Evolutionary conservation across 2,113 vertebrate species (phyloP).

Genomic region (Lepisosteus osseus): DNA sequence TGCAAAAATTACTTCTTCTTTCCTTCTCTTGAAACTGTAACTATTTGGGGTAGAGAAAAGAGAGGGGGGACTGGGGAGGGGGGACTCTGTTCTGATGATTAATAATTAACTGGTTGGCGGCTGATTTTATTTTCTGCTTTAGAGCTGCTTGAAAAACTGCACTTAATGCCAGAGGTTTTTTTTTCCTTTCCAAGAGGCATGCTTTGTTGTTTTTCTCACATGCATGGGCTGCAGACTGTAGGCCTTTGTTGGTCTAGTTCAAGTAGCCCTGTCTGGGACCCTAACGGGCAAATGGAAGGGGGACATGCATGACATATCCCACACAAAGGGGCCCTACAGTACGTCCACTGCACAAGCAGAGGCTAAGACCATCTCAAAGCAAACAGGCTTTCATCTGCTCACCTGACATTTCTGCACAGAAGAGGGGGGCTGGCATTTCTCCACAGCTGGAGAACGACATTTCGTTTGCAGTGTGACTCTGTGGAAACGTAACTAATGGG

Average conservation of each 20-base stretch:
- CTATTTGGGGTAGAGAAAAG: conserved; percentile 32
- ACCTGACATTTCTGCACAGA: neutral
- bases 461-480: neutral
- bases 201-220: conserved; percentile 73
- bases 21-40: conserved; percentile 57
- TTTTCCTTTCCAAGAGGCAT: conserved; percentile 55
- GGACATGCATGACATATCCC: conserved; percentile 66
- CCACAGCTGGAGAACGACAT: too few species aligned
- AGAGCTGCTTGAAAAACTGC: conserved; percentile 65
- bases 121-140: conserved; percentile 78
- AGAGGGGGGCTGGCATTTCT: too few species aligned
- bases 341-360: conserved; percentile 58
- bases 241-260: conserved; percentile 72
- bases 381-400: conserved; percentile 72
- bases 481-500: neutral
- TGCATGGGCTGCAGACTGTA: conserved; percentile 66
- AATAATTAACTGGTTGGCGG: conserved; percentile 88
- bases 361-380: conserved; percentile 65
- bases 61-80: conserved; percentile 13
- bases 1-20: conserved; percentile 85
- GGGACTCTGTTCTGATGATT: conserved; percentile 70
- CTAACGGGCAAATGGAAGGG: conserved; percentile 62
- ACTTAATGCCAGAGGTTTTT: conserved; percentile 64
- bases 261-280: conserved; percentile 72
- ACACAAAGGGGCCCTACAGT: conserved; percentile 57